phyloP scores from a whole-genome alignment of 2,888 invertebrate genomes.

The Ormyrus labotus region DNA sequence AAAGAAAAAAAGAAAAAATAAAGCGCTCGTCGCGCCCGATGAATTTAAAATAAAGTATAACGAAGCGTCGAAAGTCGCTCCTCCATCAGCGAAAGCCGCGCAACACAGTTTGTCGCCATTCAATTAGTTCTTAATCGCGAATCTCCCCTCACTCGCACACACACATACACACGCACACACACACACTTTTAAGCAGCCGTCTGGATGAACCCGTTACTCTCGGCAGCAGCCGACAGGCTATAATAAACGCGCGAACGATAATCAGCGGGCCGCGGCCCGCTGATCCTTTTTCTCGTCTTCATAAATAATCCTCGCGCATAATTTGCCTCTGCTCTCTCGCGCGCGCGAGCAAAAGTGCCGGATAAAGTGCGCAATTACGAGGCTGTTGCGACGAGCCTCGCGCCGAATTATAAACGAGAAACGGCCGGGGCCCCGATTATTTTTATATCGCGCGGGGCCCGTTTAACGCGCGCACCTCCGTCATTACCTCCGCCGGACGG shows the following conservation, averaged over 20 bases:
- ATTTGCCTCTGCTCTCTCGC: conserved; percentile 12
- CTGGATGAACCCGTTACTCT: conserved; percentile 50
- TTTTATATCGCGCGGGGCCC: conserved; percentile 32
- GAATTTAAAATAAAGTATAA: conserved; percentile 2
- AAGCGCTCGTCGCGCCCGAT: neutral
- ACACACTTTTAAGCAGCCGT: neutral
- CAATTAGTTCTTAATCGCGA: conserved; percentile 35
- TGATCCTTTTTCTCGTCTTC: conserved; percentile 18
- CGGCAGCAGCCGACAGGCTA: conserved; percentile 13
- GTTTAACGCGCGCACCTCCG: conserved; percentile 42
- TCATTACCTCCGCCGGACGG: conserved; percentile 45
- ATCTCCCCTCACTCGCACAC: neutral
- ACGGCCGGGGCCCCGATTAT: conserved; percentile 39
- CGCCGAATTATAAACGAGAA: conserved; percentile 50
- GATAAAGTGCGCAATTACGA: conserved; percentile 48
- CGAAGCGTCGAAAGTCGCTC: neutral
- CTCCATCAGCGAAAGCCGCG: neutral
- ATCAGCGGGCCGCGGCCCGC: conserved; percentile 21
- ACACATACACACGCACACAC: neutral
- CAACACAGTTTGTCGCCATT: conserved; percentile 34
- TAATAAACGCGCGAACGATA: conserved; percentile 41
- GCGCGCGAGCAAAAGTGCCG: conserved; percentile 16
- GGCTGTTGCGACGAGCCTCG: conserved; percentile 1
- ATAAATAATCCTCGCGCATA: conserved; percentile 54
- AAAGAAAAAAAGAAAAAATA: too few species aligned